phyloP scores from a whole-genome alignment of 1,140 invertebrate species.

The Augochlora pura region DNA sequence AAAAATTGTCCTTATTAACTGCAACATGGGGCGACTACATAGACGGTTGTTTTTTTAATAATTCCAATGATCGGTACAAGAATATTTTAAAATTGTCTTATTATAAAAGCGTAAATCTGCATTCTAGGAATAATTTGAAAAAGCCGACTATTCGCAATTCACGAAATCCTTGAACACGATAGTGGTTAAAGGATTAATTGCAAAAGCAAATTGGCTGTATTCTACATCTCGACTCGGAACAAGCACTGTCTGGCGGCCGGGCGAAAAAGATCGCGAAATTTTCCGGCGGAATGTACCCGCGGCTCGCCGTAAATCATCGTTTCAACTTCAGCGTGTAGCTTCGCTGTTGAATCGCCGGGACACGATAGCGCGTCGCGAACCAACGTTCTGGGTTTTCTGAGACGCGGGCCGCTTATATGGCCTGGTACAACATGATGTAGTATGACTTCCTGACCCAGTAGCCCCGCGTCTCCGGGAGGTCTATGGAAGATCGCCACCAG shows the following conservation, averaged over 20 bases:
- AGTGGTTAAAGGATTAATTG: no score
- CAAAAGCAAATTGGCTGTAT: not conserved
- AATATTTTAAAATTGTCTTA: no score
- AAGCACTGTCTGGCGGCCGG: not conserved
- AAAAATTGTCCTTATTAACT: no score
- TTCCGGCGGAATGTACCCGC: not conserved
- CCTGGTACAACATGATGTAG: conserved; percentile 22
- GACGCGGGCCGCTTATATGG: conserved; percentile 7
- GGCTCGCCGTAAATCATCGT: conserved; percentile 10
- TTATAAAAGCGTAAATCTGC: no score
- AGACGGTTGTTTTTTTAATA: no score
- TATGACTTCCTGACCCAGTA: conserved; percentile 57
- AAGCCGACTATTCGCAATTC: no score
- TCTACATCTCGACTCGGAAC: not conserved
- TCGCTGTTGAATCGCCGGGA: not conserved
- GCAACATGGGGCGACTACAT: no score
- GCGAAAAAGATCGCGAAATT: not conserved
- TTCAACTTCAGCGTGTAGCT: not conserved
- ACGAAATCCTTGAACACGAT: no score
- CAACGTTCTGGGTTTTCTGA: conserved; percentile 33
- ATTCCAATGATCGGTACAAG: no score
- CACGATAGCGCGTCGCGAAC: conserved; percentile 13
- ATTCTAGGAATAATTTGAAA: no score
- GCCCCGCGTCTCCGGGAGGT: conserved; percentile 44
- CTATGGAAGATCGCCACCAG: conserved; percentile 11